Evolutionary conservation across 2,113 vertebrate species (phyloP), one percentile per base, ranked within the genome.

Genomic region (Cervus canadensis): DNA sequence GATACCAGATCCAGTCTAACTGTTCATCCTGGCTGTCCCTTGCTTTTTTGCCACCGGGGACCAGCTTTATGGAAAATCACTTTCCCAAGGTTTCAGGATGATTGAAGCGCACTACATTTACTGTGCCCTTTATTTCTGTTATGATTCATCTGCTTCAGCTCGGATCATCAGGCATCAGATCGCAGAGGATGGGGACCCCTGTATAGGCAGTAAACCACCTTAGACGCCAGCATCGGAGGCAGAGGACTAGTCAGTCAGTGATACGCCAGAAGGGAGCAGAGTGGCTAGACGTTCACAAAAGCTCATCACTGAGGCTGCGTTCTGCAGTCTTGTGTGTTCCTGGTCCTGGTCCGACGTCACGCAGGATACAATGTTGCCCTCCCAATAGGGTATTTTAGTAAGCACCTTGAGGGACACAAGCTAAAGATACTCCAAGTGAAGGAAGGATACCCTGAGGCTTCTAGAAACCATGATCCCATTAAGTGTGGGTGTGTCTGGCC

Each of bases 271-370:
- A 33, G 4, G 43, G 45, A 23, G 10, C 12, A 26, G 48, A 17
- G 7, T 1, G 40, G 33, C 4, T 4, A 1, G 19, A 13, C 1
- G 52, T 48, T 19, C 40, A 5, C 60, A 13, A 6, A 45, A 1
- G 21, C 30, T 5, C 9, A 0, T 13, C 50, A 2, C 62, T 9
- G 1, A 36, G 57, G 9, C 52, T 28, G 40, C 2, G 0, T 30
- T 14, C 15, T 3, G 36, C 9, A 2, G 76, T 2, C 10, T 5
- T 1, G 3, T 59, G 57, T 26, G 57, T 11, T 17, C 33, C 23
- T 0, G 0, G 6, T 0, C 14, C 64, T 21, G 3, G 0, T 0
- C 0, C 0, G 50, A 14, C 19, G 7, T 36, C 78, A 6, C 2
- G 2, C 45, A 6, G 30, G 26, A 43, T 6, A 1, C 1, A 9